A percentile compares a stretch with the other conserved stretches of the same genome.
These are phyloP conservation scores for Semnornis frantzii DNA, from an alignment of 2,113 vertebrate species.

Conservation along the genomic window DNA sequence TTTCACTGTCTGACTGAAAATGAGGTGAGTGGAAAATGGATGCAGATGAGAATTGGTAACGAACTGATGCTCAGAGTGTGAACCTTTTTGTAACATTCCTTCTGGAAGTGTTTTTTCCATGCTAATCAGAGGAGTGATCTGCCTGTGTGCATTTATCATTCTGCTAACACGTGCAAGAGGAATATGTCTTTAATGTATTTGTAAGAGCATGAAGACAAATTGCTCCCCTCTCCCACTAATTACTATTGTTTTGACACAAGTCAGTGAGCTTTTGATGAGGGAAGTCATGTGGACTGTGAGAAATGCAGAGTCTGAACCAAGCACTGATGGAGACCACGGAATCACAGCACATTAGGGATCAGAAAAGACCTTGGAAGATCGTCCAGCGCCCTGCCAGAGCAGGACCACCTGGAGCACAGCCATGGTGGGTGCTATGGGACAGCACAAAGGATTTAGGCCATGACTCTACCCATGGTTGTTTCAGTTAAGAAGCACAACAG, in stretches of 20 bases:
- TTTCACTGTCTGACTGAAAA: constrained; percentile 93
- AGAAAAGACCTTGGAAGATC: too few relatives aligned
- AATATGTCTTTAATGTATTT: neutral
- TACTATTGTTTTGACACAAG: neutral
- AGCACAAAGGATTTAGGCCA: neutral
- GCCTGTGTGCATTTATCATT: neutral
- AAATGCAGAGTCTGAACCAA: neutral
- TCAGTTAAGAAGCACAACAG: neutral
- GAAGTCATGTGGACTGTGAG: neutral
- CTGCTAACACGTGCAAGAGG: neutral
- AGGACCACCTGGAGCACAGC: neutral
- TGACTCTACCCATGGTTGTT: accelerated
- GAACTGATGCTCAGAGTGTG: neutral
- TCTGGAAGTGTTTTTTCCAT: neutral
- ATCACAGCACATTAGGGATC: too few relatives aligned
- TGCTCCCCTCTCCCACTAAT: neutral
- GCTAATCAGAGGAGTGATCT: neutral
- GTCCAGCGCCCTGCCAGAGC: too few relatives aligned
- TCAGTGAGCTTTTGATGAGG: neutral
- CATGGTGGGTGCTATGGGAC: accelerated
- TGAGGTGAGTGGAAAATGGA: constrained; percentile 81
- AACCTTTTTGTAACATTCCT: neutral
- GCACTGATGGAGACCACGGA: neutral
- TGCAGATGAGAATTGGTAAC: neutral
- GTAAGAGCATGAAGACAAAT: neutral